Conservation (phyloP, 2,888 invertebrate genomes). For the Athalia circularis region DNA sequence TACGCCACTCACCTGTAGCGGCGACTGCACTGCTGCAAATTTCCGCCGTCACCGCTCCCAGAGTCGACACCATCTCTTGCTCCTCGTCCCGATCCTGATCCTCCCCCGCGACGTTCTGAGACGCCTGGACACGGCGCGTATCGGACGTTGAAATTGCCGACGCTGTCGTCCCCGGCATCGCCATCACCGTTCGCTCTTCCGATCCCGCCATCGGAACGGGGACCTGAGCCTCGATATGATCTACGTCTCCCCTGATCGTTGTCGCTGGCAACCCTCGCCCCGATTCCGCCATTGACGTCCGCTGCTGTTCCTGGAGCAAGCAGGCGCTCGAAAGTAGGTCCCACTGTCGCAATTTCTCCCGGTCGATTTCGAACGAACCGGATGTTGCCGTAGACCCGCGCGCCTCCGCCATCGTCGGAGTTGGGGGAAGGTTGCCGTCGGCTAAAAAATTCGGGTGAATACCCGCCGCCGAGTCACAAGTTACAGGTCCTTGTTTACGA, state of each 20-base stretch:
- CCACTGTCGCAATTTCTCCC: constrained; percentile 92
- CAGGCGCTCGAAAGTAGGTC: constrained; percentile 89
- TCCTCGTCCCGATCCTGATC: constrained; percentile 37
- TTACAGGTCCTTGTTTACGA: constrained; percentile 55
- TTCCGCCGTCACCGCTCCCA: constrained; percentile 44
- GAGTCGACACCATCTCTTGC: constrained; percentile 34
- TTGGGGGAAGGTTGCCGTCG: constrained; percentile 74
- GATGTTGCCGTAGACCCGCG: constrained; percentile 63
- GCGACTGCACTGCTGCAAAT: constrained; percentile 19
- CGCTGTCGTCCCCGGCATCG: constrained; percentile 72
- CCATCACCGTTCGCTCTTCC: constrained; percentile 62
- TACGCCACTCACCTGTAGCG: constrained; percentile 70
- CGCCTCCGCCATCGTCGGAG: constrained; percentile 55
- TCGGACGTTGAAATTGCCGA: constrained; percentile 74
- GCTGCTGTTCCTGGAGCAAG: constrained; percentile 72
- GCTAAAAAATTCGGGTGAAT: constrained; percentile 73
- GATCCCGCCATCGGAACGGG: constrained; percentile 73
- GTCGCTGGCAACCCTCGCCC: constrained; percentile 69
- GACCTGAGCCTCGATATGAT: constrained; percentile 60
- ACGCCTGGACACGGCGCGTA: constrained; percentile 41
- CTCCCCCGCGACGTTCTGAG: neutral
- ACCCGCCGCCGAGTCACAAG: constrained; percentile 46
- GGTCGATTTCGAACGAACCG: constrained; percentile 80
- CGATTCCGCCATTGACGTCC: constrained; percentile 78
- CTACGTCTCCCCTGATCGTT: constrained; percentile 69